Evolutionary conservation across 2,888 invertebrate genomes (phyloP).

Genomic region (Lycophotia porphyrea): DNA sequence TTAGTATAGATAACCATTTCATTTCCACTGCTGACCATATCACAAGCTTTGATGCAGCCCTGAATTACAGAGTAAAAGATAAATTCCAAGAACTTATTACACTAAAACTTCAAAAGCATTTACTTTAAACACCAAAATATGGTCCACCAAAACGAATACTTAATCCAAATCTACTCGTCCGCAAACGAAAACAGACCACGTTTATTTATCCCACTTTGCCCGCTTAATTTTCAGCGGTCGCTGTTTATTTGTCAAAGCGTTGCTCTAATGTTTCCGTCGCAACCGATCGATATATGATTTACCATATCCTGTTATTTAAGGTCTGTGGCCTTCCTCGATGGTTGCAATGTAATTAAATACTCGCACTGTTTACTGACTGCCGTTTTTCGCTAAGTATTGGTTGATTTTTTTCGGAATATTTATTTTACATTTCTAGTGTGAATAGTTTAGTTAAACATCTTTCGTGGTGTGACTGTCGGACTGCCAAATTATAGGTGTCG

Average conservation of each 20-base stretch:
- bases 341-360: slow-evolving; percentile 48
- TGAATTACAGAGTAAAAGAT: background rate
- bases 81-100: background rate
- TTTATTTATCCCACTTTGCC: slow-evolving; percentile 9
- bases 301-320: slow-evolving; percentile 55
- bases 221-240: slow-evolving; percentile 21
- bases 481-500: too few species aligned
- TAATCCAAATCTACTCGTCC: slow-evolving; percentile 4
- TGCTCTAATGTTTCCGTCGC: slow-evolving; percentile 44
- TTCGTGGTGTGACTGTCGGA: too few species aligned
- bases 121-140: background rate
- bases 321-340: slow-evolving; percentile 29
- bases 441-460: background rate
- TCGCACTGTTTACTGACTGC: slow-evolving; percentile 16
- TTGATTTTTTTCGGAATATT: slow-evolving; percentile 19
- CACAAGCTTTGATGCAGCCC: too few species aligned
- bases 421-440: background rate
- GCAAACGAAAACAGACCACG: slow-evolving; percentile 15
- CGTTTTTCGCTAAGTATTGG: slow-evolving; percentile 17
- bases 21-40: too few species aligned
- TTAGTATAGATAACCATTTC: too few species aligned
- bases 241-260: slow-evolving; percentile 39
- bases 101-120: background rate
- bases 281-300: slow-evolving; percentile 57
- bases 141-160: slow-evolving; percentile 2